Base-by-base conservation (phyloP, 2,113 vertebrate genomes). In the Rousettus leschenaultii region DNA sequence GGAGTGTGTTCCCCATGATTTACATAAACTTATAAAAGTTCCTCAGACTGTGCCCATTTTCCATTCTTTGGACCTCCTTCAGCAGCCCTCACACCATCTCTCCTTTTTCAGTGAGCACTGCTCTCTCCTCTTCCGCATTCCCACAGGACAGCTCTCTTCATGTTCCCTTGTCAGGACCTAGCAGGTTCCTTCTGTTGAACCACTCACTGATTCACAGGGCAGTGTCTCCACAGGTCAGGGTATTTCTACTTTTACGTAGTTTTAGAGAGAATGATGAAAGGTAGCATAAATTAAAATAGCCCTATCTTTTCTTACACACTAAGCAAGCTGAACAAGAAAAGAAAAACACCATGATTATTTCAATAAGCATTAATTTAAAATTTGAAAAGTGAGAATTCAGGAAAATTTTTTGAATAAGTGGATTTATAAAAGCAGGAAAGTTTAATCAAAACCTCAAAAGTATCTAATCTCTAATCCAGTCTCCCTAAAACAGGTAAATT, bases 361-460 rank as follows among this genome's bases (percentile, higher is more conserved):
- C 78, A 71, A 88, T 38, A 95, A 61, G n/a, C 26, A 86, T 26
- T 95, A n/a, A 80, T 91, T 91, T 77, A 89, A 71, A 77, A 85
- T 78, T 89, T 80, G 22, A 59, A 95, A 85, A 71, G 22, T 71
- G 28, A 95, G n/a, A 93, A 55, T 86, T 91, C 53, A 86, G 8
- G 71, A 43, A n/a, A 68, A 82, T 86, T 96, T 43, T 66, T 19
- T 10, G 91, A 78, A 15, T 48, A 70, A 88, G 79, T 55, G n/a
- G 21, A 75, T 82, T 71, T 65, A 53, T 21, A 22, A 63, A 18
- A 86, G 65, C 16, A 83, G 48, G 7, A 89, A 74, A 75, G 10
- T 16, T 80, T 68, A 88, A 19, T 91, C 11, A 65, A 91, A 94
- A 18, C 8, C 16, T 38, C 45, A 22, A 28, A 91, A 51, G 1